These are phyloP conservation scores for Caenorhabditis sp. DNA, from an alignment of 2,888 invertebrate species.

Conservation along the genomic window DNA sequence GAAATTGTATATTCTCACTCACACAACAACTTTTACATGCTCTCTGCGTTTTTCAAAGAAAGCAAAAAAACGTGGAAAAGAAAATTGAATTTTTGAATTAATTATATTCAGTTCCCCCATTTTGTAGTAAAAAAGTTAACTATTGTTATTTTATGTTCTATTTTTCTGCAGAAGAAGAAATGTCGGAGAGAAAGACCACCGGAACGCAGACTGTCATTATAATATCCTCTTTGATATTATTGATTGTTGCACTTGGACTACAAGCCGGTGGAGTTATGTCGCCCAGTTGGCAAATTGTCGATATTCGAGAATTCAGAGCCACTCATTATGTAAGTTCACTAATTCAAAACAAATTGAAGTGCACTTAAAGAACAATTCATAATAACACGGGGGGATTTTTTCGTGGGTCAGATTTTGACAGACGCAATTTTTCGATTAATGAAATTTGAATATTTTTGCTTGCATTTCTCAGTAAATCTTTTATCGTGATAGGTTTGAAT, in stretches of 20 bases:
- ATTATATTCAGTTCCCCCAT: too few species aligned
- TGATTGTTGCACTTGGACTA: slow-evolving; percentile 62
- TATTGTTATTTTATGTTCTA: not conserved
- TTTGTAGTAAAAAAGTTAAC: too few species aligned
- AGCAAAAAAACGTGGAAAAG: not conserved
- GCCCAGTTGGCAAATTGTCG: slow-evolving; percentile 69
- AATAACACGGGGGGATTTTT: too few species aligned
- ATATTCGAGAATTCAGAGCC: slow-evolving; percentile 67
- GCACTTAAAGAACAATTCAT: too few species aligned
- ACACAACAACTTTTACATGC: too few species aligned
- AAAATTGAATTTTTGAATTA: not conserved
- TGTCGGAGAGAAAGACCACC: slow-evolving; percentile 33
- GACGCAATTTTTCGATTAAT: too few species aligned
- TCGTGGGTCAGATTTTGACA: too few species aligned
- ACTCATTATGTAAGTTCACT: slow-evolving; percentile 62
- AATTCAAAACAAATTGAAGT: not conserved
- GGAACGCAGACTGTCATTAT: slow-evolving; percentile 37
- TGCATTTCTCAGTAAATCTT: too few species aligned
- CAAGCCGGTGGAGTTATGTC: slow-evolving; percentile 65
- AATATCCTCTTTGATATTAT: slow-evolving; percentile 49
- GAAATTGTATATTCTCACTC: too few species aligned
- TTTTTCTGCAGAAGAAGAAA: slow-evolving; percentile 23
- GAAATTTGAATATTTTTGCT: too few species aligned
- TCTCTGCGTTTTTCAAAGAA: too few species aligned
- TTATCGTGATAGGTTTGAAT: too few species aligned